Evolutionary conservation across 2,113 vertebrate species (phyloP).

Genomic region (Campylomormyrus numenius): DNA sequence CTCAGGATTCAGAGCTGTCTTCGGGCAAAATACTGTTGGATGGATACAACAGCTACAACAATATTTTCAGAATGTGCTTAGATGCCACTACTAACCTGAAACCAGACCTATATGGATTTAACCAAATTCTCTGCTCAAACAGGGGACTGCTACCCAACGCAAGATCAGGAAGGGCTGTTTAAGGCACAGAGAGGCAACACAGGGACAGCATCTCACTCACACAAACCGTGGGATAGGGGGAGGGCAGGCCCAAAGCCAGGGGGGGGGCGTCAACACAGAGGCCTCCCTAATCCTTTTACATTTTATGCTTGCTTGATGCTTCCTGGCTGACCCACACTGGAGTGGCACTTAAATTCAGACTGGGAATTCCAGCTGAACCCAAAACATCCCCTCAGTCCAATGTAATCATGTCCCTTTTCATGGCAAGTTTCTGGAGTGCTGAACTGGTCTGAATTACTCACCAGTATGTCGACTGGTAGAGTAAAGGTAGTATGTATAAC

Average conservation of each 20-base stretch:
- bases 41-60: not conserved
- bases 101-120: not conserved
- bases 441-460: not conserved
- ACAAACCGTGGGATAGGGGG: not conserved
- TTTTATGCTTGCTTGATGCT: not conserved
- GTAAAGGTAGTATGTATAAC: not conserved
- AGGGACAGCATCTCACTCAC: not conserved
- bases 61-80: not conserved
- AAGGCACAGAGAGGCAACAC: not conserved
- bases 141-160: not conserved
- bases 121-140: not conserved
- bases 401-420: no score
- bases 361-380: not conserved
- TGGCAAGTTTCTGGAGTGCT: not conserved
- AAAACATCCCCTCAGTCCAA: not conserved
- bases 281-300: not conserved
- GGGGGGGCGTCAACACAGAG: not conserved
- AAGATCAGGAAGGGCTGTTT: not conserved
- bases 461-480: not conserved
- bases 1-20: not conserved
- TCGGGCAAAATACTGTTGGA: not conserved
- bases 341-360: not conserved
- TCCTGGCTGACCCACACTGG: not conserved
- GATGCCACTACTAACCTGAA: not conserved
- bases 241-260: not conserved